Percentiles rank a stretch among this genome's conserved stretches.
These are phyloP conservation scores for Cerceris rybyensis DNA, from an alignment of 2,888 invertebrate species.

Conservation along the genomic window DNA sequence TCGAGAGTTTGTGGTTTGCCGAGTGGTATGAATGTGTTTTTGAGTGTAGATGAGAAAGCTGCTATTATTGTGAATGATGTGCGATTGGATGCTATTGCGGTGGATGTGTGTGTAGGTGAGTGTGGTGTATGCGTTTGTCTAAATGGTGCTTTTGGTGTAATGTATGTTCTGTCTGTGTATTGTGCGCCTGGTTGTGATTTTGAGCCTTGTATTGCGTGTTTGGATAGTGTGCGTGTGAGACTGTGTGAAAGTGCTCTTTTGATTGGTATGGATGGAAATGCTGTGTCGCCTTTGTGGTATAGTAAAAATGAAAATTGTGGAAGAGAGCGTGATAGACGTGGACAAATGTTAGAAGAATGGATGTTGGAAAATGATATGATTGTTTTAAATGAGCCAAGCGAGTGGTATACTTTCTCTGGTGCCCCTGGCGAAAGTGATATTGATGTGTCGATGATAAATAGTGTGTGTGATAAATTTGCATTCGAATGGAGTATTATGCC, in stretches of 20 bases:
- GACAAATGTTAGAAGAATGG: background rate
- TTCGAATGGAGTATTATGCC: conserved; percentile 15
- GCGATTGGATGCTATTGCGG: conserved; percentile 13
- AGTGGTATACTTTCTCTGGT: background rate
- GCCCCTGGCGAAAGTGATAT: conserved; percentile 24
- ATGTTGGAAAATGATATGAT: background rate
- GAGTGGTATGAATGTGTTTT: background rate
- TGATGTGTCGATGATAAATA: conserved; percentile 15
- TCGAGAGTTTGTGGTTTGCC: background rate
- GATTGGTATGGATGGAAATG: conserved; percentile 62
- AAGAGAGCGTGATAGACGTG: conserved; percentile 15
- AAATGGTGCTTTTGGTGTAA: conserved; percentile 30
- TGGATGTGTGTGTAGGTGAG: conserved; percentile 12
- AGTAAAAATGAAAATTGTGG: conserved; percentile 2
- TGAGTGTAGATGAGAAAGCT: conserved; percentile 3
- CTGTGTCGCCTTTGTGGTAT: conserved; percentile 56
- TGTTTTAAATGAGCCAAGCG: conserved; percentile 18
- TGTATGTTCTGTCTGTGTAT: conserved; percentile 51
- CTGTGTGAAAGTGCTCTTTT: conserved; percentile 12
- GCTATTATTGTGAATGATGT: conserved; percentile 36
- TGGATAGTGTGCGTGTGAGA: conserved; percentile 4
- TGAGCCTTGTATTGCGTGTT: conserved; percentile 16
- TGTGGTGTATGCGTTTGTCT: conserved; percentile 40
- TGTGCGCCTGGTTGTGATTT: conserved; percentile 29
- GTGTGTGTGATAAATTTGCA: background rate